phyloP scores from a whole-genome alignment of 2,113 vertebrate genomes.

The Oncorhynchus tshawytscha region DNA sequence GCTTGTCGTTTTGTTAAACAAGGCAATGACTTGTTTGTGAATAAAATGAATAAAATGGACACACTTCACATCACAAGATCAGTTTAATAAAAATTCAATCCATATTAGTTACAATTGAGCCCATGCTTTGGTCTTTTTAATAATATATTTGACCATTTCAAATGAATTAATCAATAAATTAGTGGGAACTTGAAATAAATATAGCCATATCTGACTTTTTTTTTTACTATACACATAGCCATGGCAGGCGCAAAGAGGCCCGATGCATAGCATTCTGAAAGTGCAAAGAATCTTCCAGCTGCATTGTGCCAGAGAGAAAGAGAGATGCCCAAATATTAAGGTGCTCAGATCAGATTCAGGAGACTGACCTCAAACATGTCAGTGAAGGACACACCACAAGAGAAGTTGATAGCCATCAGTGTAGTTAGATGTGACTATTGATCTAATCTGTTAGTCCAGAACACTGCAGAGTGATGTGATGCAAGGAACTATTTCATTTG shows the following conservation, averaged over 20 bases:
- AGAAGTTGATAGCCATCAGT: constrained; percentile 10
- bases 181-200: constrained; percentile 56
- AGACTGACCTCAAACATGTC: constrained; percentile 35
- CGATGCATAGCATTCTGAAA: constrained; percentile 64
- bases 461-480: background rate
- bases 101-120: constrained; percentile 50
- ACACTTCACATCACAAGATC: constrained; percentile 53
- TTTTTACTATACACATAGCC: constrained; percentile 42
- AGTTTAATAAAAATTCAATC: constrained; percentile 73
- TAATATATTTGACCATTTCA: constrained; percentile 36
- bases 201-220: constrained; percentile 36
- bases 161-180: constrained; percentile 64
- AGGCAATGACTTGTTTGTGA: no score
- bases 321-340: constrained; percentile 33
- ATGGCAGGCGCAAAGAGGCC: constrained; percentile 50
- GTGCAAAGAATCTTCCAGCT: constrained; percentile 63
- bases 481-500: background rate
- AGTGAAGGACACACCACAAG: constrained; percentile 25
- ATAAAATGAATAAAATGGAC: constrained; percentile 35
- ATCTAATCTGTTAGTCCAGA: background rate
- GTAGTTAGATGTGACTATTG: background rate
- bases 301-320: constrained; percentile 38
- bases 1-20: no score
- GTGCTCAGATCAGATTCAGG: constrained; percentile 37
- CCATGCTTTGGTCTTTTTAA: constrained; percentile 54